Base-by-base conservation (phyloP, 1,140 invertebrate genomes). In the Rhizoglyphus robini region DNA sequence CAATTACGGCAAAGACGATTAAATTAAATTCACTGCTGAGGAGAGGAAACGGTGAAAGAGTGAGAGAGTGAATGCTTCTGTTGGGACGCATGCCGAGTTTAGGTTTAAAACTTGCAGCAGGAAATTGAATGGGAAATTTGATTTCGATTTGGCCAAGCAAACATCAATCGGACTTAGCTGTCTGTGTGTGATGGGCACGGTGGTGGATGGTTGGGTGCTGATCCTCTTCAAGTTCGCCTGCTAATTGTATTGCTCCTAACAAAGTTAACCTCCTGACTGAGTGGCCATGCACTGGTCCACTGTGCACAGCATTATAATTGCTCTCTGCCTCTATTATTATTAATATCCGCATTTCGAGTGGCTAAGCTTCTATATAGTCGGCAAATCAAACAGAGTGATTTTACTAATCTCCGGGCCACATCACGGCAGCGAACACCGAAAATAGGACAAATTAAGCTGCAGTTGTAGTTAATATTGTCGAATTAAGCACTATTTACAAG, bases 81-180 rank as follows among this genome's bases (percentile, higher is more conserved):
- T 5, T 32, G 20, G 23, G 8, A 11, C 36, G 36, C 18, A 18
- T 41, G 36, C 36, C 8, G 8, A 32, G 15, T 5, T 25, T 54
- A 25, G 51, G 23, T 54, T 54, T 54, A 54, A 54, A 54, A 32
- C 5, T 32, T 54, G 51, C 8, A 54, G 23, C 23, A 54, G 51
- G 51, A 54, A 54, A 54, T 54, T 20, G 51, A 54, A 54, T 54
- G 51, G 51, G 51, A 54, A 54, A 54, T 54, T 54, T 54, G 51
- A 54, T 54, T 54, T 54, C 51, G 15, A 54, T 23, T 54, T 54
- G 23, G 8, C 51, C 51, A 32, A 20, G 51, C 51, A 54, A 54
- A 54, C 51, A 54, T 54, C 51, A 54, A 54, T 54, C 31, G 51
- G 51, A 54, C 8, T 54, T 23, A 15, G 51, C 8, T 54, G 8